phyloP scores from a whole-genome alignment of 2,113 vertebrate species.

The Tenrec ecaudatus region DNA sequence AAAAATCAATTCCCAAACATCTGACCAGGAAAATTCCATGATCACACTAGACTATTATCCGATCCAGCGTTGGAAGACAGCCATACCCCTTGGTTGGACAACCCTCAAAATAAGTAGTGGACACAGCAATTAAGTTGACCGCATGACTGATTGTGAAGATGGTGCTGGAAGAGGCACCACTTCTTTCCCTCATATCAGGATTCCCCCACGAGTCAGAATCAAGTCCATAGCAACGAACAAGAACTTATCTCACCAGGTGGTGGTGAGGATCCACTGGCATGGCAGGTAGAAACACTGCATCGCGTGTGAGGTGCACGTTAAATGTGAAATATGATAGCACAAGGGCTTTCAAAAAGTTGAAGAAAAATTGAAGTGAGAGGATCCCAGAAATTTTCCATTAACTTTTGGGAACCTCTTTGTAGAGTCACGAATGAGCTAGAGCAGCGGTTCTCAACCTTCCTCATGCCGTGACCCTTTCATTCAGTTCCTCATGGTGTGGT shows the following conservation, averaged over 20 bases:
- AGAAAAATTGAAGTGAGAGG: too few species aligned
- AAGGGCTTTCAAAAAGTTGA: too few species aligned
- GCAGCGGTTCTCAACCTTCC: too few species aligned
- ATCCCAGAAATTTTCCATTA: too few species aligned
- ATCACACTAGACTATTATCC: neutral
- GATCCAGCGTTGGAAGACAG: neutral
- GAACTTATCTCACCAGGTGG: neutral
- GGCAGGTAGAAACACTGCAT: neutral
- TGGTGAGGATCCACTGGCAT: neutral
- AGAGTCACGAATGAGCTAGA: too few species aligned
- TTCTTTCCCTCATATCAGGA: neutral
- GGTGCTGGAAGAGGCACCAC: neutral
- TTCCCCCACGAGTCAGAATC: neutral
- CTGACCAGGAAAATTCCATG: neutral
- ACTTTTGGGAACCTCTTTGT: too few species aligned
- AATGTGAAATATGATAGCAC: neutral
- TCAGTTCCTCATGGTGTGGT: too few species aligned
- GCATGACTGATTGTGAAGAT: neutral
- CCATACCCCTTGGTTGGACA: neutral
- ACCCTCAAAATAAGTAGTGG: neutral
- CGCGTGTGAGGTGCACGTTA: neutral
- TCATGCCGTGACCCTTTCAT: too few species aligned
- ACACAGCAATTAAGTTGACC: neutral
- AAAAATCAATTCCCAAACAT: neutral
- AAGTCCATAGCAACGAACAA: neutral